A percentile compares a stretch with the other conserved stretches of the same genome.
These are phyloP conservation scores for Scaptodrosophila lebanonensis DNA, from an alignment of 1,140 invertebrate genomes.

Conservation along the genomic window DNA sequence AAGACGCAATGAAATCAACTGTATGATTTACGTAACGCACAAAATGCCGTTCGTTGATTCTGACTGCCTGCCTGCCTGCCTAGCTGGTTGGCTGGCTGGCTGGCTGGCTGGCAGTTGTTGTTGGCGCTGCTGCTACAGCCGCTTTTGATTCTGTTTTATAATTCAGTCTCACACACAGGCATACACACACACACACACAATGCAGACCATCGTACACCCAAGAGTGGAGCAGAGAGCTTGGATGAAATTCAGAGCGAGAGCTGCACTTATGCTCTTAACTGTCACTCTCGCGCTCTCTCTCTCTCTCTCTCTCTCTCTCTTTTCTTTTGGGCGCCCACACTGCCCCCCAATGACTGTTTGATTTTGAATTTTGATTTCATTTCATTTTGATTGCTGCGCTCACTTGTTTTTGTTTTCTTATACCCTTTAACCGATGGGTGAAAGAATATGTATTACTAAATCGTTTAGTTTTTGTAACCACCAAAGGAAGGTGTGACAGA, in stretches of 20 bases:
- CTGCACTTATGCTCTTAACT: background rate
- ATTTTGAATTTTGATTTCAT: conserved; percentile 24
- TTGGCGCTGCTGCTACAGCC: conserved; percentile 20
- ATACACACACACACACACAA: conserved; percentile 3
- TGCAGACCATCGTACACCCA: background rate
- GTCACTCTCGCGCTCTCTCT: no score
- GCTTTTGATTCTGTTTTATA: conserved; percentile 76
- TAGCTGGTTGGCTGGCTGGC: conserved; percentile 47
- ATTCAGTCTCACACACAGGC: conserved; percentile 40
- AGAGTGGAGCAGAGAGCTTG: conserved; percentile 8
- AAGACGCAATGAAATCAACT: conserved; percentile 32
- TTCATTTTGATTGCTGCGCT: conserved; percentile 35
- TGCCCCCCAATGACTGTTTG: conserved; percentile 20
- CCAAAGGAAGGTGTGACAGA: no score
- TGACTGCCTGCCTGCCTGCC: conserved; percentile 47
- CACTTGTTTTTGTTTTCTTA: no score
- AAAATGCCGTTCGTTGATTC: conserved; percentile 36
- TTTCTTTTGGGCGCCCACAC: conserved; percentile 11
- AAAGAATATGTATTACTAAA: no score
- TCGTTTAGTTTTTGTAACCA: no score
- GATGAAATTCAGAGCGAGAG: conserved; percentile 9
- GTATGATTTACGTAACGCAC: conserved; percentile 42
- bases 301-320: no score
- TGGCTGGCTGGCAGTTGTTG: background rate
- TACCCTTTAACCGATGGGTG: no score